These are phyloP conservation scores for Pollachius pollachius DNA, from an alignment of 2,113 vertebrate genomes.

Conservation along the genomic window DNA sequence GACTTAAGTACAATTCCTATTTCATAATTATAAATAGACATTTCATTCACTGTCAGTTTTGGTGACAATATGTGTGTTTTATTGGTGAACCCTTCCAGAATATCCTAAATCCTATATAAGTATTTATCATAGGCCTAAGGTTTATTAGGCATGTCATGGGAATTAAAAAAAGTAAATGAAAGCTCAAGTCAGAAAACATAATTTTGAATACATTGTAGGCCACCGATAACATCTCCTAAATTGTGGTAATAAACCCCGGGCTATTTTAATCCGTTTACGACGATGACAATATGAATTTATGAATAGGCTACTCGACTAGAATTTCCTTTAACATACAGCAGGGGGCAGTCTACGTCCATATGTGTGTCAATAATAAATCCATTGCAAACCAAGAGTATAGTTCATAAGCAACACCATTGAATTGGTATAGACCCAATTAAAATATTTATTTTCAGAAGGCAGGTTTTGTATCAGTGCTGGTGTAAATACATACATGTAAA, in stretches of 20 bases:
- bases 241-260: too few species aligned
- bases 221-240: too few species aligned
- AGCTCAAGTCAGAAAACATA: too few species aligned
- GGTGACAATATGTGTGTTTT: slow-evolving; percentile 13
- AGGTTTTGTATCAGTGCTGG: slow-evolving; percentile 51
- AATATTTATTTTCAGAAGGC: slow-evolving; percentile 5
- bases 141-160: too few species aligned
- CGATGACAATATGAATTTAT: too few species aligned
- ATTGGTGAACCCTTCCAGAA: slow-evolving; percentile 15
- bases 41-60: slow-evolving; percentile 12
- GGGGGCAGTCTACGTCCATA: slow-evolving; percentile 46
- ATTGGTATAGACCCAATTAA: not conserved
- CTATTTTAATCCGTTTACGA: too few species aligned
- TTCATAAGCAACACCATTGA: too few species aligned
- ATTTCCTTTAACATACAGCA: slow-evolving; percentile 36
- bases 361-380: not conserved
- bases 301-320: too few species aligned
- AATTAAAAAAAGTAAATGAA: too few species aligned
- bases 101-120: not conserved
- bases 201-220: too few species aligned
- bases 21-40: not conserved
- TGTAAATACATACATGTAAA: slow-evolving; percentile 38
- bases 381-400: too few species aligned
- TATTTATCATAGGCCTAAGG: too few species aligned
- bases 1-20: not conserved